Evolutionary conservation across 2,888 invertebrate genomes (phyloP).

Genomic region (Dinocampus coccinellae): DNA sequence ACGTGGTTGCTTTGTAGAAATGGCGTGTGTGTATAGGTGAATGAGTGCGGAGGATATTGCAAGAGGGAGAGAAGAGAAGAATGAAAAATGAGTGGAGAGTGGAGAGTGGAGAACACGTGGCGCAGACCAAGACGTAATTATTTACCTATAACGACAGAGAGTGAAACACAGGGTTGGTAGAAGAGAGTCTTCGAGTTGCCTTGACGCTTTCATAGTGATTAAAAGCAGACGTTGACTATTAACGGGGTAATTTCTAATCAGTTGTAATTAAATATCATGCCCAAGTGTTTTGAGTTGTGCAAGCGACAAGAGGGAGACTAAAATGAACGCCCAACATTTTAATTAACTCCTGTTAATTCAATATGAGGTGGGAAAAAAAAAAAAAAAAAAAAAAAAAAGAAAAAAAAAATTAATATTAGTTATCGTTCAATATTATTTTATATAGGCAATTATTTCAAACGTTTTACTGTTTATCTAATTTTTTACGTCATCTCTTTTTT

Average conservation of each 20-base stretch:
- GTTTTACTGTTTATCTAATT: too few relatives aligned
- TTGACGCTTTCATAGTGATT: conserved; percentile 46
- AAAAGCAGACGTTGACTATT: conserved; percentile 47
- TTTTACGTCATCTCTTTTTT: too few relatives aligned
- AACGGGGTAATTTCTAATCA: conserved; percentile 54
- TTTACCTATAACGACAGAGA: conserved; percentile 2
- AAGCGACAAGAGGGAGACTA: background rate
- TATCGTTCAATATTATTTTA: background rate
- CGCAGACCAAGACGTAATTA: conserved; percentile 4
- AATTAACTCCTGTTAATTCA: background rate
- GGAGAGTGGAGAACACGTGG: conserved; percentile 1
- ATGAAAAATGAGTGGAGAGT: conserved; percentile 1
- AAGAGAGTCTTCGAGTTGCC: background rate
- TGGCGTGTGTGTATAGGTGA: too few relatives aligned
- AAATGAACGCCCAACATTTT: background rate
- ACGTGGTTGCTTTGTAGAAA: background rate
- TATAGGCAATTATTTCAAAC: background rate
- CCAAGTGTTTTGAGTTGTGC: background rate
- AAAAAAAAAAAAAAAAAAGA: background rate
- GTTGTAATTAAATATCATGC: conserved; percentile 33
- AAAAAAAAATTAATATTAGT: background rate
- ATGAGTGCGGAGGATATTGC: background rate
- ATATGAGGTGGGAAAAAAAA: too few relatives aligned
- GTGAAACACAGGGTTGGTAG: background rate
- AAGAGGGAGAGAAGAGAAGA: background rate